A percentile compares a stretch with the other conserved stretches of the same genome.
Conservation (phyloP, 2,888 invertebrate species). For the Salticus scenicus region DNA sequence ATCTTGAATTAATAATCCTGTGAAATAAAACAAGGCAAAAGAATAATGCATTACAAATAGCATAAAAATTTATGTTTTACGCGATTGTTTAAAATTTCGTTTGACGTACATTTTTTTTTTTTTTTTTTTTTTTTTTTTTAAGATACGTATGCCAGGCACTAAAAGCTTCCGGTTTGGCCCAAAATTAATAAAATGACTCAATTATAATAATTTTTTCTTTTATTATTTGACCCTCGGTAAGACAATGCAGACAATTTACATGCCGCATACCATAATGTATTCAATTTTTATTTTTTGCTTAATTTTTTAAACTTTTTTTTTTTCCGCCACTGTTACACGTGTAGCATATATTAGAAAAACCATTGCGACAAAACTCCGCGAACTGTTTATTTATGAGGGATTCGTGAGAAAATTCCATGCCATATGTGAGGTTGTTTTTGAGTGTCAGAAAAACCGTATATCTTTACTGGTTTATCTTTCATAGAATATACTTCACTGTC, state of each 20-base stretch:
- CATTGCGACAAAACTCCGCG: not conserved
- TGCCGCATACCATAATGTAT: too few species aligned
- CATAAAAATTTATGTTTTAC: too few species aligned
- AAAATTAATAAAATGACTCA: not conserved
- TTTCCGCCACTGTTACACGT: not conserved
- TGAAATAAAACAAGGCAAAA: too few species aligned
- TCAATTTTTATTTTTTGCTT: too few species aligned
- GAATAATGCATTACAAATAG: too few species aligned
- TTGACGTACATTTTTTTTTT: too few species aligned
- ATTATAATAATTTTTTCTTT: not conserved
- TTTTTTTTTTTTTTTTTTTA: too few species aligned
- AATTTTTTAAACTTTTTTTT: too few species aligned
- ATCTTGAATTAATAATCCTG: too few species aligned
- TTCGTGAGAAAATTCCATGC: not conserved
- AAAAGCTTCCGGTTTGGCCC: not conserved
- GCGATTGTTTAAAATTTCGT: too few species aligned
- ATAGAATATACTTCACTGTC: not conserved
- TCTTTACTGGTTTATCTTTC: not conserved
- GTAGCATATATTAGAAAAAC: not conserved
- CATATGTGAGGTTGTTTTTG: not conserved
- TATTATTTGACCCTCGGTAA: not conserved
- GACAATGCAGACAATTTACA: too few species aligned
- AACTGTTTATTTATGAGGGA: not conserved
- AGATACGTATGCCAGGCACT: too few species aligned
- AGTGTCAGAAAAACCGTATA: not conserved